Conservation (phyloP, 92 coral and sea anemone species). For the Metridium senile region DNA sequence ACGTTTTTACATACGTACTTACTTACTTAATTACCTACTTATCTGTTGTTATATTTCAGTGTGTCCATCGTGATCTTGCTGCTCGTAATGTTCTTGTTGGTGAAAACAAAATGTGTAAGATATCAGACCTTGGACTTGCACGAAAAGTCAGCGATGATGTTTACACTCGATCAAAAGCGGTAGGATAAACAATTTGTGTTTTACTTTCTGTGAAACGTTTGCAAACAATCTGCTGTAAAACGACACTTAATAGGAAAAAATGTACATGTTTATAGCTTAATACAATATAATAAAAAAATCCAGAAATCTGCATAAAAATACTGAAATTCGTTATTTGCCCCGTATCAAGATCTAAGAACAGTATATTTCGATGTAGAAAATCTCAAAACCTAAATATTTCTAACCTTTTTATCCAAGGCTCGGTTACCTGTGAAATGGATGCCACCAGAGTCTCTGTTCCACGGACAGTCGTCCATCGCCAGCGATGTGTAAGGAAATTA, state of each 20-base stretch:
- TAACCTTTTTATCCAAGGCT: conserved; percentile 15
- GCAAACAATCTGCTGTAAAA: too few species aligned
- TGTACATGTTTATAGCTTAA: too few species aligned
- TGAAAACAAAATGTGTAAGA: conserved; percentile 43
- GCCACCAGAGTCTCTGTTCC: conserved; percentile 61
- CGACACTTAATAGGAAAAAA: too few species aligned
- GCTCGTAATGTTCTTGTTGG: conserved; percentile 14
- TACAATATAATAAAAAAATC: too few species aligned
- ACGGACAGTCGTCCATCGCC: conserved; percentile 38
- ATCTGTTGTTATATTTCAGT: not conserved
- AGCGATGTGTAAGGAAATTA: conserved; percentile 53
- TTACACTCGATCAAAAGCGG: conserved; percentile 29
- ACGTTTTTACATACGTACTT: too few species aligned
- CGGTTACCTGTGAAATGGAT: conserved; percentile 66
- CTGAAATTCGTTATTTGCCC: too few species aligned
- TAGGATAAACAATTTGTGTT: too few species aligned
- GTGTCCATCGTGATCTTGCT: conserved; percentile 1
- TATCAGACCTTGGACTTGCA: conserved; percentile 52
- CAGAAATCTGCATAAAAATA: too few species aligned
- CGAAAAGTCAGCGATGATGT: conserved; percentile 31
- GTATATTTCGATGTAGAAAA: too few species aligned
- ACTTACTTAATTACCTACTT: not conserved
- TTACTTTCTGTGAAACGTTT: too few species aligned
- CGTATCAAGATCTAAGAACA: too few species aligned
- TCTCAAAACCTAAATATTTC: not conserved